A percentile compares a stretch with the other conserved stretches of the same genome.
These are phyloP conservation scores for Polypedilum vanderplanki DNA, from an alignment of 1,140 invertebrate genomes.

Conservation along the genomic window DNA sequence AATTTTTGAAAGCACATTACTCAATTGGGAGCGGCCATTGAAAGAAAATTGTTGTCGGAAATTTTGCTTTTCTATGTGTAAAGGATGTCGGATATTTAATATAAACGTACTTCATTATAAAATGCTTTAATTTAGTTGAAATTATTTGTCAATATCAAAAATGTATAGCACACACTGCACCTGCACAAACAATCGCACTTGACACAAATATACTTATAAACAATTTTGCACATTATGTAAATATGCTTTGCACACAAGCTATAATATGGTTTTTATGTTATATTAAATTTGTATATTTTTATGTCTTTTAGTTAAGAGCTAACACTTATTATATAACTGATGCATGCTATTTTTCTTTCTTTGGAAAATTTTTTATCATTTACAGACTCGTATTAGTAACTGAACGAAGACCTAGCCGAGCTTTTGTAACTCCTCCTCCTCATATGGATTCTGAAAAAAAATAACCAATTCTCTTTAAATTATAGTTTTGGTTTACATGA, in stretches of 20 bases:
- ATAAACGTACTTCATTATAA: background rate
- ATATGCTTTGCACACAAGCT: background rate
- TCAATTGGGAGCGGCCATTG: background rate
- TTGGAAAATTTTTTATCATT: background rate
- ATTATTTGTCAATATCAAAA: background rate
- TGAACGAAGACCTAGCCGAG: constrained; percentile 7
- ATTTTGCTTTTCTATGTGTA: background rate
- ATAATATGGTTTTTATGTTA: background rate
- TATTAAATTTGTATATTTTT: background rate
- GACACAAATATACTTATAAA: background rate
- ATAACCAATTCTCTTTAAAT: background rate
- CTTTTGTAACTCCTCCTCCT: background rate
- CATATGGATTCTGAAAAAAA: background rate
- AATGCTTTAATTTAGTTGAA: background rate
- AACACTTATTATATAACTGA: background rate
- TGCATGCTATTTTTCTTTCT: constrained; percentile 23
- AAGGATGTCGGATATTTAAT: background rate
- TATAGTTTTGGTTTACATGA: background rate
- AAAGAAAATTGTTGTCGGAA: background rate
- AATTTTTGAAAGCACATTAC: background rate
- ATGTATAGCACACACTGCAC: background rate
- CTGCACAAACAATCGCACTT: background rate
- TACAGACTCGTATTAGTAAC: constrained; percentile 23
- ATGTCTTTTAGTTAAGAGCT: background rate
- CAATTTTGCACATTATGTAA: background rate